These are phyloP conservation scores for Zootoca vivipara DNA, from an alignment of 2,113 vertebrate genomes.

Conservation along the genomic window DNA sequence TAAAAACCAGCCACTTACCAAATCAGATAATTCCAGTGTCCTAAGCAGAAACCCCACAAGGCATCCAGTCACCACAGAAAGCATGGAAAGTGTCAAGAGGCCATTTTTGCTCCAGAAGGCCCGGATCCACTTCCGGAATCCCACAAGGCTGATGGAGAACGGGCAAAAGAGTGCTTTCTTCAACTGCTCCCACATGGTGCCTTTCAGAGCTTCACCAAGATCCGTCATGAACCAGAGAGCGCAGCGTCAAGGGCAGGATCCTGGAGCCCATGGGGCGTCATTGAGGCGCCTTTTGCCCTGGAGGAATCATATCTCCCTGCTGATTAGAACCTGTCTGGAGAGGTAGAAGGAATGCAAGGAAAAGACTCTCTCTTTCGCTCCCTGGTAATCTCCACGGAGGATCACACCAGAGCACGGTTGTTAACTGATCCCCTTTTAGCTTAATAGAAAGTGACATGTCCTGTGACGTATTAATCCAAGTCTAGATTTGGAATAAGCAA, in stretches of 20 bases:
- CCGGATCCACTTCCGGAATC: background rate
- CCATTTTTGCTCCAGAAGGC: slow-evolving; percentile 78
- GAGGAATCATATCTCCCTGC: background rate
- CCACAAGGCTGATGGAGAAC: rapidly evolving
- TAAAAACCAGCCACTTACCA: slow-evolving; percentile 71
- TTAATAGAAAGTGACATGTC: slow-evolving; percentile 62
- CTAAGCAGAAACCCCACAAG: slow-evolving; percentile 83
- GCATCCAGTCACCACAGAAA: slow-evolving; percentile 82
- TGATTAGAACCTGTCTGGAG: background rate
- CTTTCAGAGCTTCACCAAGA: background rate
- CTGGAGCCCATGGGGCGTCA: background rate
- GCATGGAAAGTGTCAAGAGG: slow-evolving; percentile 81
- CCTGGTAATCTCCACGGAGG: background rate
- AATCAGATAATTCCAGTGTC: slow-evolving; percentile 78
- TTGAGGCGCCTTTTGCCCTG: rapidly evolving
- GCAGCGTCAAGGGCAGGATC: background rate
- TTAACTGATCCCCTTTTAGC: slow-evolving; percentile 40
- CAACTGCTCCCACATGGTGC: slow-evolving; percentile 52
- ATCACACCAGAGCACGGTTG: slow-evolving; percentile 3
- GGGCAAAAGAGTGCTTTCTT: slow-evolving; percentile 32
- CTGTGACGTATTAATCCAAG: slow-evolving; percentile 38
- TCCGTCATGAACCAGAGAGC: background rate
- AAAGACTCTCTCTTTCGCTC: slow-evolving; percentile 9
- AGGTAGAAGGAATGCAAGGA: background rate
- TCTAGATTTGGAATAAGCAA: background rate